phyloP scores from a whole-genome alignment of 2,113 vertebrate species.

The Halichoeres trimaculatus region DNA sequence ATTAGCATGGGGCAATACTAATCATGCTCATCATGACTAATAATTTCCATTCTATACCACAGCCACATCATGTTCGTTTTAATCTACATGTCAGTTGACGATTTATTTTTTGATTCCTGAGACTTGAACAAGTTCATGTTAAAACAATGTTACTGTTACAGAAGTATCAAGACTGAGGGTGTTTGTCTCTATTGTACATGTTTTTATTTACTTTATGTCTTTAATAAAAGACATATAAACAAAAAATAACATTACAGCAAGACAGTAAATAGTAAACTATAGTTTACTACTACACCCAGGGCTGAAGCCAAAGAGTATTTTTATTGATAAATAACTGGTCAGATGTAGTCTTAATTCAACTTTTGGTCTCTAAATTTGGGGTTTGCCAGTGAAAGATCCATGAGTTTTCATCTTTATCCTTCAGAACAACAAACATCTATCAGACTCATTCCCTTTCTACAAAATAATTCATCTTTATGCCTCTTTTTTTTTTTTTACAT shows the following conservation, averaged over 20 bases:
- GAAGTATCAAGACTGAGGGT: neutral
- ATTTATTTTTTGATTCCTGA: neutral
- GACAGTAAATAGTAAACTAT: neutral
- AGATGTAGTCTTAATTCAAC: too few relatives aligned
- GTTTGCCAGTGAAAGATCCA: too few relatives aligned
- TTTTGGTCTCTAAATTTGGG: neutral
- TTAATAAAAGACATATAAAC: too few relatives aligned
- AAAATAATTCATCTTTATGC: neutral
- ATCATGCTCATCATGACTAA: neutral
- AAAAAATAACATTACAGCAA: too few relatives aligned
- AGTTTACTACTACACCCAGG: neutral
- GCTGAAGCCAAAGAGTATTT: too few relatives aligned
- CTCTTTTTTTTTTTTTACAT: neutral
- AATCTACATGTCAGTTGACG: neutral
- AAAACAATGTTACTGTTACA: slow-evolving; percentile 3
- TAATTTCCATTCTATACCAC: too few relatives aligned
- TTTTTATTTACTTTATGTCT: neutral
- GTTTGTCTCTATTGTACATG: neutral
- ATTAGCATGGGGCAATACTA: neutral
- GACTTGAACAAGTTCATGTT: neutral
- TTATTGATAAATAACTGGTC: neutral
- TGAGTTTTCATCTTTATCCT: too few relatives aligned
- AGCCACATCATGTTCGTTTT: neutral
- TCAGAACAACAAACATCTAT: too few relatives aligned
- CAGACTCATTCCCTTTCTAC: too few relatives aligned